These are phyloP conservation scores for Maniola jurtina DNA, from an alignment of 1,140 invertebrate species.

Conservation along the genomic window DNA sequence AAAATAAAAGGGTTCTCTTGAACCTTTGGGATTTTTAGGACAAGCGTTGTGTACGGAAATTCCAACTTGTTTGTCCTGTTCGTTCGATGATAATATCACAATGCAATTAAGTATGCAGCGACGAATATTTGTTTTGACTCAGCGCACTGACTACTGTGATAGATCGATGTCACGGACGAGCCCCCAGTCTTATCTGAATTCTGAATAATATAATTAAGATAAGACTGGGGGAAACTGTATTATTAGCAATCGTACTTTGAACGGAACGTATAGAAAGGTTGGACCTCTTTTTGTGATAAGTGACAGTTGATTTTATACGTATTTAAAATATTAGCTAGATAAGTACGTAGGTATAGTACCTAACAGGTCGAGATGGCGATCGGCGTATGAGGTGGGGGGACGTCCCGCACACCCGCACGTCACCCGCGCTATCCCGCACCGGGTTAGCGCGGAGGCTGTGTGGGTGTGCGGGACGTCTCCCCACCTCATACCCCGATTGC, in stretches of 20 bases:
- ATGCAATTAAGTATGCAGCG: constrained; percentile 49
- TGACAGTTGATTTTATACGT: no score
- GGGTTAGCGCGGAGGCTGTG: no score
- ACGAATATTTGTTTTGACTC: constrained; percentile 62
- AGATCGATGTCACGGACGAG: constrained; percentile 70
- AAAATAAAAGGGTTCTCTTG: constrained; percentile 40
- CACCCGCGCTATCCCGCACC: no score
- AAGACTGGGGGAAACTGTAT: background rate
- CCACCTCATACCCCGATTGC: no score
- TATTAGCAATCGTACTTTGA: constrained; percentile 26
- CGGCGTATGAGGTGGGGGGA: no score
- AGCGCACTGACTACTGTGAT: constrained; percentile 24
- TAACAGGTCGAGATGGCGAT: no score
- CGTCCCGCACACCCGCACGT: no score
- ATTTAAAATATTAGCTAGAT: no score
- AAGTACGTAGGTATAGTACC: no score
- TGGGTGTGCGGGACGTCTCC: no score
- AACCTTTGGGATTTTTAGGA: constrained; percentile 28
- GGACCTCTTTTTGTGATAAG: background rate
- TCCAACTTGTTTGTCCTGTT: constrained; percentile 47
- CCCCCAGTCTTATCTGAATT: constrained; percentile 56
- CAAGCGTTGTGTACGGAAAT: constrained; percentile 45
- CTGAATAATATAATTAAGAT: background rate
- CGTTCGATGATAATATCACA: constrained; percentile 48
- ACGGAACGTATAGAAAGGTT: constrained; percentile 16